Percentiles rank a stretch among this genome's conserved stretches.
These are phyloP conservation scores for Microchirus variegatus DNA, from an alignment of 2,797 vertebrate species.

Conservation along the genomic window DNA sequence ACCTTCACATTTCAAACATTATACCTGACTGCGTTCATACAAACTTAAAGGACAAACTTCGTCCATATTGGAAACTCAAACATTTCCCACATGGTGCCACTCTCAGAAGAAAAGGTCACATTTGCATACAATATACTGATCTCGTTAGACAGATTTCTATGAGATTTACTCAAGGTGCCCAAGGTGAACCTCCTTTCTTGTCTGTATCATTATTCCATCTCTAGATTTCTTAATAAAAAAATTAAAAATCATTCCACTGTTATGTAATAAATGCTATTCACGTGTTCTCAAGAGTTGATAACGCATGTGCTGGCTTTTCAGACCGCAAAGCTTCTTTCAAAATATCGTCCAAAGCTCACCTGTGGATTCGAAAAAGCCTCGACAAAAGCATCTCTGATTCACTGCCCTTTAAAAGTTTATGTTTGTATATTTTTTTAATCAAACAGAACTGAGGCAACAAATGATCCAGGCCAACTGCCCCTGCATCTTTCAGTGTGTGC, in stretches of 20 bases:
- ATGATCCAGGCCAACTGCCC: background rate
- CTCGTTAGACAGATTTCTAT: background rate
- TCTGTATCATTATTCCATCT: background rate
- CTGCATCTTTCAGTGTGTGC: background rate
- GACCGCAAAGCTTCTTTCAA: background rate
- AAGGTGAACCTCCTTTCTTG: background rate
- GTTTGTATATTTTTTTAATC: constrained; percentile 7
- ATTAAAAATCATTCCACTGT: background rate
- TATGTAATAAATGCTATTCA: too few relatives aligned
- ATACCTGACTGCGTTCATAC: background rate
- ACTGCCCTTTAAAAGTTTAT: constrained; percentile 12
- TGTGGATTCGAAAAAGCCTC: background rate
- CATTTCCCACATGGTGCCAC: constrained; percentile 1
- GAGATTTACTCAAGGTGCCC: background rate
- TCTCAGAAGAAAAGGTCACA: constrained; percentile 10
- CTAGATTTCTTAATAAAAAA: background rate
- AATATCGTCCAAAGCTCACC: background rate
- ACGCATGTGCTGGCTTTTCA: background rate
- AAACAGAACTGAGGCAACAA: constrained; percentile 11
- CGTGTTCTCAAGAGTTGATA: background rate
- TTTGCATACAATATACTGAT: background rate
- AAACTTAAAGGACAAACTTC: background rate
- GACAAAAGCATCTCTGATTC: background rate
- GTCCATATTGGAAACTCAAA: background rate
- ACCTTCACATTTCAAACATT: too few relatives aligned